Conservation (phyloP, 2,113 vertebrate species). For the Corythornis madagascariensis region DNA sequence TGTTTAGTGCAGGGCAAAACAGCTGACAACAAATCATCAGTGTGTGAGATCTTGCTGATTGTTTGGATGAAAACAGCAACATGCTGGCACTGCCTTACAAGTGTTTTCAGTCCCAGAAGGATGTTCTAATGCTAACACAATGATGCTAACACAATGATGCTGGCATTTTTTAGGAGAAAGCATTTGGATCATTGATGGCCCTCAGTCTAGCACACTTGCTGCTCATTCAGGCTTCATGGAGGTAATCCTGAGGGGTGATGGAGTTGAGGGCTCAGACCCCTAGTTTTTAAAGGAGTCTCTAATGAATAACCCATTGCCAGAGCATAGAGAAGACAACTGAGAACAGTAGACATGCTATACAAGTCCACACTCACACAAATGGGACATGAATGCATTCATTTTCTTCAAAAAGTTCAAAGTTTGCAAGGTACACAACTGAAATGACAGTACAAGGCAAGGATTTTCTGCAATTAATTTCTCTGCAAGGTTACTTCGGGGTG, state of each 20-base stretch:
- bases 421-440: background rate
- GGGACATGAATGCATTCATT: background rate
- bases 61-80: slow-evolving; percentile 60
- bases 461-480: background rate
- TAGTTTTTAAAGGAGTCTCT: background rate
- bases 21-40: slow-evolving; percentile 65
- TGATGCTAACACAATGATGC: background rate
- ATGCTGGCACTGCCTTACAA: background rate
- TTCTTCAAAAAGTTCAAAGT: background rate
- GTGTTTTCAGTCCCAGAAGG: slow-evolving; percentile 42
- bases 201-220: background rate
- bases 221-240: background rate
- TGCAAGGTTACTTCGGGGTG: background rate
- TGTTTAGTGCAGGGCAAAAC: slow-evolving; percentile 41
- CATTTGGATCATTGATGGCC: background rate
- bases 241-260: background rate
- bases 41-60: slow-evolving; percentile 64
- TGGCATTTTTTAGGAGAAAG: background rate
- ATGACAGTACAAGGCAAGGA: background rate
- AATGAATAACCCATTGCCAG: background rate
- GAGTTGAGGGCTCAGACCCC: background rate
- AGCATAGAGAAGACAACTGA: background rate
- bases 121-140: slow-evolving; percentile 1
- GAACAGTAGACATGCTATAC: rapidly evolving
- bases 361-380: background rate